Evolutionary conservation across 2,113 vertebrate species (phyloP).

Genomic region (Cheirogaleus medius): DNA sequence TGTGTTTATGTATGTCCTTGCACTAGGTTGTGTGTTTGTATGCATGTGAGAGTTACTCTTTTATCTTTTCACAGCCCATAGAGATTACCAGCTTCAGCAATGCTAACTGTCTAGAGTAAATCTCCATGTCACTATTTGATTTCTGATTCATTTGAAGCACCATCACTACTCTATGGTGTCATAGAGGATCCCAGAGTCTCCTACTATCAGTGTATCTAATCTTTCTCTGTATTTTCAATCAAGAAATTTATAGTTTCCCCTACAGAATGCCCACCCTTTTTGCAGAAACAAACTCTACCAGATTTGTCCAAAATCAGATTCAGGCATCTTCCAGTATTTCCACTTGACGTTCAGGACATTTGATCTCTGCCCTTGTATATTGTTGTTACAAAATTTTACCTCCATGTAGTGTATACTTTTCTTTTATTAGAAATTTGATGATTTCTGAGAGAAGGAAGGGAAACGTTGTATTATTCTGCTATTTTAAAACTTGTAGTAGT

Average conservation of each 20-base stretch:
- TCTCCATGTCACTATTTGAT: neutral
- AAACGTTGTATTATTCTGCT: neutral
- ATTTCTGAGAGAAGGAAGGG: neutral
- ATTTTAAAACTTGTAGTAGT: neutral
- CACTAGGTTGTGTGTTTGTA: neutral
- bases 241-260: neutral
- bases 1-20: neutral
- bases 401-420: neutral
- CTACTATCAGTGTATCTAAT: neutral
- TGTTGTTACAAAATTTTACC: neutral
- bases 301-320: neutral
- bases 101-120: neutral
- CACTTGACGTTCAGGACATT: neutral
- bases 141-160: neutral
- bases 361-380: neutral
- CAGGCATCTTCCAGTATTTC: neutral
- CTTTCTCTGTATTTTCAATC: neutral
- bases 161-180: neutral
- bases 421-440: neutral
- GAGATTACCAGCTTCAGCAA: neutral
- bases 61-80: neutral
- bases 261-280: neutral
- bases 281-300: neutral
- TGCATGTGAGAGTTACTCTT: neutral
- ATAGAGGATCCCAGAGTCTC: neutral